Evolutionary conservation across 2,888 invertebrate species (phyloP), one percentile per base, ranked within the genome.

Genomic region (Stegana nigrithorax): DNA sequence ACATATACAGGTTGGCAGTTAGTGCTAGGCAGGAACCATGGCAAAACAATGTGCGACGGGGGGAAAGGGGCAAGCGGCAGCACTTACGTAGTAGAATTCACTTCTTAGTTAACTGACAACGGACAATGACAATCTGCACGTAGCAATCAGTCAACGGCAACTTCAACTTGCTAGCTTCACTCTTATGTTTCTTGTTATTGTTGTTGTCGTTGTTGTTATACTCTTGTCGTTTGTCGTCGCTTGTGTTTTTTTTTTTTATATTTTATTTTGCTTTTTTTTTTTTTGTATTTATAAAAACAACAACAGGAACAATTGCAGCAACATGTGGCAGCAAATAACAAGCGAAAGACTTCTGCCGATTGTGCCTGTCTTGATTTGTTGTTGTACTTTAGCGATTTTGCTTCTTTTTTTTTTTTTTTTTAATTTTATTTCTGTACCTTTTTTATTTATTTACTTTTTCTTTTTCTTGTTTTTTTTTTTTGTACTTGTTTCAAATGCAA

Each of bases 51-150:
- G n/a, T n/a, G n/a, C n/a, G n/a, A n/a, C n/a, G n/a, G n/a, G n/a
- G n/a, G n/a, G n/a, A n/a, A n/a, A n/a, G n/a, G n/a, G n/a, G n/a
- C n/a, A 21, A 45, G 45, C 45, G 14, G 17, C 19, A 45, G 45
- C 23, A 45, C n/a, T n/a, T n/a, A n/a, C n/a, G n/a, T n/a, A n/a
- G n/a, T n/a, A n/a, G n/a, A n/a, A n/a, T n/a, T n/a, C n/a, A n/a
- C n/a, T n/a, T n/a, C n/a, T n/a, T n/a, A n/a, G n/a, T 42, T 42
- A 42, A 23, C 47, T 47, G 67, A 69, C 63, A 68, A 67, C 66
- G 73, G 76, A 78, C 81, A 81, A 80, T 82, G 81, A 82, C 81
- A 82, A 81, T 82, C 82, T 81, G 76, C 81, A 76, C 81, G 79
- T 82, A 81, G 76, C 82, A 82, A 81, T 81, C 82, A 81, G 81